Conservation (phyloP, 2,888 invertebrate species). For the Acronicta leporina region DNA sequence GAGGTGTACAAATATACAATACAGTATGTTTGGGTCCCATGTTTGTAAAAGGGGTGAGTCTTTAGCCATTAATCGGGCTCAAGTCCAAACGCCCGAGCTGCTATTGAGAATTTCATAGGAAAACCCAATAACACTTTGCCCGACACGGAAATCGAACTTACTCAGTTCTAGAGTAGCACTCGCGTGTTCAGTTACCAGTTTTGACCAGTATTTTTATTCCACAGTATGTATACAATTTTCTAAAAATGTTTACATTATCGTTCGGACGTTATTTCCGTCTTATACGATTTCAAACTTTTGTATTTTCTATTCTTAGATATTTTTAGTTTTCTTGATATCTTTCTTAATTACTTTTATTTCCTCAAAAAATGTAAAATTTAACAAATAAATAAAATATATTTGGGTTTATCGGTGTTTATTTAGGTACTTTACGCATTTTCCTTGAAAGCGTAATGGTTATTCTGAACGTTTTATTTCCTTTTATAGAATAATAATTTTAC, state of each 20-base stretch:
- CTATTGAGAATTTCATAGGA: no score
- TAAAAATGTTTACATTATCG: slow-evolving; percentile 15
- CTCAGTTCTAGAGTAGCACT: no score
- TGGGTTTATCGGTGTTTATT: neutral
- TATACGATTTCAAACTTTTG: slow-evolving; percentile 18
- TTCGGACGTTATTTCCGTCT: slow-evolving; percentile 15
- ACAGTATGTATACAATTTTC: slow-evolving; percentile 17
- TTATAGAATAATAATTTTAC: no score
- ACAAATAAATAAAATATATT: slow-evolving; percentile 22
- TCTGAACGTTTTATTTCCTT: slow-evolving; percentile 13
- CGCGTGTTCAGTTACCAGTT: no score
- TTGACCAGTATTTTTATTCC: slow-evolving; percentile 9
- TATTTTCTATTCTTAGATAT: slow-evolving; percentile 5
- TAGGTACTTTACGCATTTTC: neutral
- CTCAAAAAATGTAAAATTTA: slow-evolving; percentile 9
- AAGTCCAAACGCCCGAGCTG: no score
- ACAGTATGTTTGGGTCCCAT: no score
- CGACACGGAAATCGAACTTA: no score
- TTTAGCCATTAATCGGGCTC: no score
- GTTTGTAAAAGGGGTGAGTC: no score
- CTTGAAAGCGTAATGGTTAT: slow-evolving; percentile 23
- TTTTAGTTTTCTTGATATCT: slow-evolving; percentile 15
- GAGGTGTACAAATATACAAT: no score
- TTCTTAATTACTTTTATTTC: slow-evolving; percentile 14
- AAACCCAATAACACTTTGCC: no score